phyloP scores from a whole-genome alignment of 2,797 vertebrate species.

The Paedocypris micromegethes region DNA sequence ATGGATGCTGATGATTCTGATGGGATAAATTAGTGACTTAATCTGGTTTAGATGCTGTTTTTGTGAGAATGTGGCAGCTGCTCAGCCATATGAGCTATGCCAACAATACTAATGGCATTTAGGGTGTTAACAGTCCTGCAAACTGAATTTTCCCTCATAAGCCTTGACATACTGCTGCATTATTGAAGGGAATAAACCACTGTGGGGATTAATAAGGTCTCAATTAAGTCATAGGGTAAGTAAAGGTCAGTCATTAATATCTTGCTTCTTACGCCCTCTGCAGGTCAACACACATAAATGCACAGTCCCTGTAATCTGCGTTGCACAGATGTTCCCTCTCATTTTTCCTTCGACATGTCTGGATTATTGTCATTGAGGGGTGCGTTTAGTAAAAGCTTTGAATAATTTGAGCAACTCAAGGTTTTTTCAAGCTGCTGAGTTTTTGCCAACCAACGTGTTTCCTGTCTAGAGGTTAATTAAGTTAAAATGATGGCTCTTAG shows the following conservation, averaged over 20 bases:
- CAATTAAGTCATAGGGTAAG: constrained; percentile 18
- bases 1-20: constrained; percentile 46
- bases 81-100: background rate
- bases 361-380: background rate
- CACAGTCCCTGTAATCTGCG: background rate
- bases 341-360: background rate
- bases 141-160: background rate
- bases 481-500: background rate
- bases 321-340: too few relatives aligned
- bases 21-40: constrained; percentile 28
- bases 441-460: background rate
- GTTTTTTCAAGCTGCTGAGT: background rate
- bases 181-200: background rate
- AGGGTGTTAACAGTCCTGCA: background rate
- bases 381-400: too few relatives aligned
- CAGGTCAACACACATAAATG: constrained; percentile 45
- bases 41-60: constrained; percentile 4
- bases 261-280: constrained; percentile 56
- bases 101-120: background rate
- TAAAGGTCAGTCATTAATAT: constrained; percentile 10
- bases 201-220: constrained; percentile 16
- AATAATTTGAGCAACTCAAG: too few relatives aligned
- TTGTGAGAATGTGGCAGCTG: constrained; percentile 3
- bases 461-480: constrained; percentile 14
- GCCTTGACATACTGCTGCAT: background rate